Conservation (phyloP, 2,888 invertebrate species). For the Melolontha melolontha region DNA sequence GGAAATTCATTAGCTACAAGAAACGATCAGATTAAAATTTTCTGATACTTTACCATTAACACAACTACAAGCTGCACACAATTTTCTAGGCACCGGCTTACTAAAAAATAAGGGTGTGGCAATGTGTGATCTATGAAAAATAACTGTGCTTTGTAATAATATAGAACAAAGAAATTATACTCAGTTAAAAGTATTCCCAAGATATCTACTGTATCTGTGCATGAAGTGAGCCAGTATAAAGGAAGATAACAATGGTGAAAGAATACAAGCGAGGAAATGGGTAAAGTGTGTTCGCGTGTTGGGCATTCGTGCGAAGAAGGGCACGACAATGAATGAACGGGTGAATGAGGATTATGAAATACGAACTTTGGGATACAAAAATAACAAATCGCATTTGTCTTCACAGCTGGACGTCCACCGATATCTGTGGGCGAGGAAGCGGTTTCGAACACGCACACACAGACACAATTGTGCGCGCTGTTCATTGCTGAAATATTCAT, state of each 20-base stretch:
- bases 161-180: slow-evolving; percentile 30
- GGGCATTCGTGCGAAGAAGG: slow-evolving; percentile 50
- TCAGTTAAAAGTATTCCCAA: slow-evolving; percentile 30
- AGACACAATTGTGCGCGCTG: slow-evolving; percentile 39
- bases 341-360: slow-evolving; percentile 50
- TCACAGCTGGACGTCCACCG: slow-evolving; percentile 53
- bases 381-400: slow-evolving; percentile 55
- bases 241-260: slow-evolving; percentile 31
- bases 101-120: slow-evolving; percentile 18
- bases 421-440: slow-evolving; percentile 51
- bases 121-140: slow-evolving; percentile 20
- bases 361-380: slow-evolving; percentile 51
- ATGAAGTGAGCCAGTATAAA: slow-evolving; percentile 29
- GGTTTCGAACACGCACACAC: slow-evolving; percentile 47
- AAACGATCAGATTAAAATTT: too few relatives aligned
- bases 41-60: too few relatives aligned
- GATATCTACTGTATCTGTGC: slow-evolving; percentile 27
- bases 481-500: slow-evolving; percentile 43
- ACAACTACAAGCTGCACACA: too few relatives aligned
- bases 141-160: slow-evolving; percentile 21
- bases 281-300: slow-evolving; percentile 47
- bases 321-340: slow-evolving; percentile 50
- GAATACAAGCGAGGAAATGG: slow-evolving; percentile 41
- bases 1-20: too few relatives aligned
- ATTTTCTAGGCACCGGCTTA: too few relatives aligned